Base-by-base conservation (phyloP, 1,140 invertebrate genomes). In the Camponotus floridanus region DNA sequence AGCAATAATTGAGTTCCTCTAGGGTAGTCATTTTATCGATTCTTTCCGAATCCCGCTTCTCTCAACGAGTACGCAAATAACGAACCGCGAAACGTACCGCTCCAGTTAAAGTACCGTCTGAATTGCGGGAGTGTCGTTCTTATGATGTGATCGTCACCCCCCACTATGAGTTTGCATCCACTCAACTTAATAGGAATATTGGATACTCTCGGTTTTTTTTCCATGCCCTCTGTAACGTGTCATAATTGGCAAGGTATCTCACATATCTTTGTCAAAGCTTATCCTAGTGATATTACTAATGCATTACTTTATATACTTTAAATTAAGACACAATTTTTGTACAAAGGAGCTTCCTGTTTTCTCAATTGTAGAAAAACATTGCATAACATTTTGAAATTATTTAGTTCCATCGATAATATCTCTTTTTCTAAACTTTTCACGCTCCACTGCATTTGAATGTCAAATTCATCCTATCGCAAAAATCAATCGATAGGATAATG, bases 101-200 rank as follows among this genome's bases (percentile, higher is more conserved):
- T 81, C 64, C 81, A 80, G 59, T 78, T 73, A 70, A 81, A 92
- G 76, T 92, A 91, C 68, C 85, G 79, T 39, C 65, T 86, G 42
- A 21, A 86, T 83, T 59, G 85, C 48, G 74, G 21, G 91, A 88
- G 87, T 88, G 87, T 87, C 67, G 89, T 86, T 83, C 88, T 92
- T 93, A 92, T 91, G 87, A 70, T 64, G 80, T 85, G 33, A 79
- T 90, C 87, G 62, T 87, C 84, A 67, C 76, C 92, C 90, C 36
- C 36, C 36, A 89, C 88, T 62, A 86, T 57, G 18, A 67, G 31
- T 36, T 57, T 74, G 36, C 51, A 36, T 61, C 21, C 48, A 57
- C 18, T 36, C 15, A 15, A n/a, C 48, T 79, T 86, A 85, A 78
- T 85, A 87, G 73, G 36, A 78, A 65, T 51, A 78, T 73, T 39